Evolutionary conservation across 30 jellyfish, hydroid and myxozoan species (phyloP), one percentile per base, ranked within the genome.

Genomic region (Catostylus mosaicus): DNA sequence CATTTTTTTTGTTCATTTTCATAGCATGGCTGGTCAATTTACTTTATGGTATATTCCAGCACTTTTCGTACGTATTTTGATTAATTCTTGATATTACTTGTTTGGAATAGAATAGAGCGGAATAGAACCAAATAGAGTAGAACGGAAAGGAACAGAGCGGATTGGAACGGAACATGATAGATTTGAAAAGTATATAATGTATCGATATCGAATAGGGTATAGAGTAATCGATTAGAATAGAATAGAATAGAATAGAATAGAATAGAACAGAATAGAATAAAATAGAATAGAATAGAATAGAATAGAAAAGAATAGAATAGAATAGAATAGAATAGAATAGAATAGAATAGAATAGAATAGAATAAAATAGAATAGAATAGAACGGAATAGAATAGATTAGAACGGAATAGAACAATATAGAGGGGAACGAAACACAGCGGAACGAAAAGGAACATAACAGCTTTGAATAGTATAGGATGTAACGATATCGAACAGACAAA

Each of bases 21-120:
- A 2, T 64, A 79, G 81, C 66, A 32, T 63, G 46, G 82, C 90
- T 79, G 73, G 90, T 46, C 80, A 47, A 36, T 79, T 40, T 59
- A 26, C 67, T 3, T 27, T 77, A 7, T 59, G 51, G 38, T 77
- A 56, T 57, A 77, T 77, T 30, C 88, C 88, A 2, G 88, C 65
- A 33, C 14, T 77, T 36, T 37, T 77, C 7, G 88, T 77, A 35
- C 57, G 88, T 61, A 9, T 50, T 43, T 43, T 43, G 16, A 43
- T 43, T 43, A 43, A 8, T 8, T 43, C 16, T 43, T 6, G 16
- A 16, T 16, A 6, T 6, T 43, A 43, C 54, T 43, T 43, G 8
- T 16, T 43, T 43, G 16, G 14, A 6, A 43, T 43, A 43, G 54
- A n/a, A n/a, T n/a, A n/a, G n/a, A n/a, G n/a, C n/a, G n/a, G n/a